Evolutionary conservation across 2,797 vertebrate genomes (phyloP).

Genomic region (Lagorchestes hirsutus): DNA sequence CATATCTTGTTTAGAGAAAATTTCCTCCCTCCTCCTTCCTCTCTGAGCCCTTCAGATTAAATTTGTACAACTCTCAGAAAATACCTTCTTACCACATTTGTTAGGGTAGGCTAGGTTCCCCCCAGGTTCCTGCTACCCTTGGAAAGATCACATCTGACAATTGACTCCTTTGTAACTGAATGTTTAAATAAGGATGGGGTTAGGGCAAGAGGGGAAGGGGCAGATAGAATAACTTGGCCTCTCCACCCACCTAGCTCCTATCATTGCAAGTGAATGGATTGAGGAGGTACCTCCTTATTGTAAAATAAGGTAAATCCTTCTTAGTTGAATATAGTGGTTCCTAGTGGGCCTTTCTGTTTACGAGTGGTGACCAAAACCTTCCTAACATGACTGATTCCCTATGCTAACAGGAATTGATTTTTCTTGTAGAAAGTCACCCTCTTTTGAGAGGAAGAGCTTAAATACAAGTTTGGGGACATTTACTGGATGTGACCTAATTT

Average conservation of each 20-base stretch:
- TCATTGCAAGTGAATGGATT: neutral
- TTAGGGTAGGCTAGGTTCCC: neutral
- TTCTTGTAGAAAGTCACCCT: neutral
- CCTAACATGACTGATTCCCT: neutral
- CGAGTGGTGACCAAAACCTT: neutral
- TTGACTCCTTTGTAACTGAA: neutral
- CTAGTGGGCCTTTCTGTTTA: neutral
- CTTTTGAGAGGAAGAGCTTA: neutral
- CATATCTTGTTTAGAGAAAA: neutral
- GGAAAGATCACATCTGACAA: neutral
- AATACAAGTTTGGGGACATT: neutral
- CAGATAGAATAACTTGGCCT: neutral
- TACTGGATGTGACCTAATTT: neutral
- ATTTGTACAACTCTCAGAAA: neutral
- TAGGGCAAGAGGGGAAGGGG: too few relatives aligned
- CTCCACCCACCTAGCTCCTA: neutral
- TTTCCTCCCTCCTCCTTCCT: neutral
- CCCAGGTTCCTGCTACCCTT: neutral
- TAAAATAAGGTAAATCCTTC: neutral
- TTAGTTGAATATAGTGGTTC: neutral
- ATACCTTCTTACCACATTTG: neutral
- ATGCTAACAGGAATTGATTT: neutral
- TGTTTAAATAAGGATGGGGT: neutral
- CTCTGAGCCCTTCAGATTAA: neutral
- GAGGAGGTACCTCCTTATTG: neutral